Evolutionary conservation across 2,888 invertebrate species (phyloP).

Genomic region (Drosophila meridiana): DNA sequence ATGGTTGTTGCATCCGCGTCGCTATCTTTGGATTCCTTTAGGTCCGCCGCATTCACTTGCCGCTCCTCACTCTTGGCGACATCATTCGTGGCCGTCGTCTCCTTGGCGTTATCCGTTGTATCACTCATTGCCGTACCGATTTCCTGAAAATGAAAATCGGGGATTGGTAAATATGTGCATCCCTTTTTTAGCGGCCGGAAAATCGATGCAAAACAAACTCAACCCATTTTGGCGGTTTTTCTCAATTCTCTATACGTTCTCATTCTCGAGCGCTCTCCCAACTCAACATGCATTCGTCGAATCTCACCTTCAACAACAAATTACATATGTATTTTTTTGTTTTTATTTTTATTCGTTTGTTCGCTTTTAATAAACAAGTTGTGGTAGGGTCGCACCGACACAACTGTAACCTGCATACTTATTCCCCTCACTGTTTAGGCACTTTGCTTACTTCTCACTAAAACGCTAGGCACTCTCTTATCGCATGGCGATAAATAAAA

Average conservation of each 20-base stretch:
- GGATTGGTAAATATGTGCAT: conserved; percentile 22
- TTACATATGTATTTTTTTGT: conserved; percentile 74
- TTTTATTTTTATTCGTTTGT: conserved; percentile 80
- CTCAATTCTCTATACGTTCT: conserved; percentile 64
- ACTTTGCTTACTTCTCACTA: neutral
- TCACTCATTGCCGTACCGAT: conserved; percentile 57
- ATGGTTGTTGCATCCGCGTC: conserved; percentile 23
- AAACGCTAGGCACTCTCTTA: conserved; percentile 20
- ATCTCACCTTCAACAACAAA: conserved; percentile 72
- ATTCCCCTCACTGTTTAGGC: neutral
- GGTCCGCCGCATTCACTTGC: conserved; percentile 17
- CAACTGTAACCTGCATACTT: conserved; percentile 43
- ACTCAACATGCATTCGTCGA: conserved; percentile 61
- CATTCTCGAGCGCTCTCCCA: conserved; percentile 54
- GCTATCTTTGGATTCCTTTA: conserved; percentile 42
- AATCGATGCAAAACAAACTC: conserved; percentile 76
- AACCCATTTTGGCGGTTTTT: conserved; percentile 77
- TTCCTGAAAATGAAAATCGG: conserved; percentile 42
- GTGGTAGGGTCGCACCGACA: conserved; percentile 61
- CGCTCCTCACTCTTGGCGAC: conserved; percentile 36
- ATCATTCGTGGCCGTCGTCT: conserved; percentile 28
- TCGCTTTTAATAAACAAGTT: conserved; percentile 76
- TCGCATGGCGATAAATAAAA: conserved; percentile 34
- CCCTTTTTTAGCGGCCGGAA: conserved; percentile 55
- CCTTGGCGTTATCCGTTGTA: conserved; percentile 32